A percentile compares a stretch with the other conserved stretches of the same genome.
Evolutionary conservation across 2,888 invertebrate genomes (phyloP).

Genomic region (Andrena bucephala): DNA sequence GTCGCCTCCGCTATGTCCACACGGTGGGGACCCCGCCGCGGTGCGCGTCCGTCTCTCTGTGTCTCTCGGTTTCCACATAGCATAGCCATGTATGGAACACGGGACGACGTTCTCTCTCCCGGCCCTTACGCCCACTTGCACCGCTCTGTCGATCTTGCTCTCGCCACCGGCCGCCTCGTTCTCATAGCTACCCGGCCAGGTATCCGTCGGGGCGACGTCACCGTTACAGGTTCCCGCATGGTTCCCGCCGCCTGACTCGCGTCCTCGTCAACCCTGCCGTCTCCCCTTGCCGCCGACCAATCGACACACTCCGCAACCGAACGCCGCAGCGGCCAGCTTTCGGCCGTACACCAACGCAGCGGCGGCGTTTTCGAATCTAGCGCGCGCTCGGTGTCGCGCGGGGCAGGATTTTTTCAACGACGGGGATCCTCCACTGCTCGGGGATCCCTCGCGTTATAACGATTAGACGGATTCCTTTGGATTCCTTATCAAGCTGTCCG

Average conservation of each 20-base stretch:
- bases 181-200: constrained; percentile 53
- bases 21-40: constrained; percentile 73
- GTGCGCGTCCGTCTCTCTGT: constrained; percentile 76
- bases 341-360: background rate
- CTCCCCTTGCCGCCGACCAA: background rate
- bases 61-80: constrained; percentile 83
- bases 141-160: constrained; percentile 53
- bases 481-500: too few species aligned
- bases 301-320: too few species aligned
- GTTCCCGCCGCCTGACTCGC: constrained; percentile 14
- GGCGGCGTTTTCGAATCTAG: constrained; percentile 39
- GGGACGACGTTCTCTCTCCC: constrained; percentile 80
- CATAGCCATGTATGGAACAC: constrained; percentile 84
- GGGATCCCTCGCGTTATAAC: too few species aligned
- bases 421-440: too few species aligned
- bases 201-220: constrained; percentile 59
- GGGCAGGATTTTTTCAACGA: too few species aligned
- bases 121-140: constrained; percentile 73
- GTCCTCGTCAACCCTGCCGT: constrained; percentile 8
- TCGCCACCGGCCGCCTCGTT: constrained; percentile 50
- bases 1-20: constrained; percentile 72
- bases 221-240: constrained; percentile 32
- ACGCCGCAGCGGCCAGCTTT: too few species aligned
- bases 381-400: background rate
- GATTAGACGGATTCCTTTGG: too few species aligned